Conservation (phyloP, 2,888 invertebrate species). For the Endotricha flammealis region DNA sequence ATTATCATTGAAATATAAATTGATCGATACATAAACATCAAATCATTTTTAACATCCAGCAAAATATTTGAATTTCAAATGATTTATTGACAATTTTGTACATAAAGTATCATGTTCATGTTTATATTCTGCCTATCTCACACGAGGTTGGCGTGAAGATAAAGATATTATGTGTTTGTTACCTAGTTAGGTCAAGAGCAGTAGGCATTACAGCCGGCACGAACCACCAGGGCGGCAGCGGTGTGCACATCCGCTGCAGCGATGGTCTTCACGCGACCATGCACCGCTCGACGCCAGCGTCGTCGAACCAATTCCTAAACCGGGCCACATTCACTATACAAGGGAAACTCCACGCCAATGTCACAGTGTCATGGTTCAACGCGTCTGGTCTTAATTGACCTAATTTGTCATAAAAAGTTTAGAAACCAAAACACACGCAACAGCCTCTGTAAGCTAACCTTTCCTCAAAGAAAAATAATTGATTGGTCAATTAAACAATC, state of each 20-base stretch:
- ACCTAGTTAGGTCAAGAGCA: slow-evolving; percentile 77
- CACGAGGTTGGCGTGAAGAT: neutral
- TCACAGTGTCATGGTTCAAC: slow-evolving; percentile 67
- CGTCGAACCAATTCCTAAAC: slow-evolving; percentile 31
- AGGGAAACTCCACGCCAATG: slow-evolving; percentile 45
- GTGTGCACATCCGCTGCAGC: slow-evolving; percentile 72
- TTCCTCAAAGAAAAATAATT: slow-evolving; percentile 50
- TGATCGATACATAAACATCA: too few relatives aligned
- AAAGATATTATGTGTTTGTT: slow-evolving; percentile 19
- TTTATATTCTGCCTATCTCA: neutral
- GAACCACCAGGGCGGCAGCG: slow-evolving; percentile 67
- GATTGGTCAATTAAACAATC: slow-evolving; percentile 38
- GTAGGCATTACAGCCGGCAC: slow-evolving; percentile 75
- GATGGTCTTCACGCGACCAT: slow-evolving; percentile 41
- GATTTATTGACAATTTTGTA: too few relatives aligned
- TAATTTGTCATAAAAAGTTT: slow-evolving; percentile 58
- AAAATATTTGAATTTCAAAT: too few relatives aligned
- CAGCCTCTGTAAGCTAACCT: slow-evolving; percentile 36
- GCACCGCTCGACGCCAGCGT: slow-evolving; percentile 29
- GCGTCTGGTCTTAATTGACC: slow-evolving; percentile 55
- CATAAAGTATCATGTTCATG: neutral
- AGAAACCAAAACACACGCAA: slow-evolving; percentile 42
- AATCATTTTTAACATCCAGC: too few relatives aligned
- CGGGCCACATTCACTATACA: slow-evolving; percentile 55
- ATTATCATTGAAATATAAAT: too few relatives aligned